These are phyloP conservation scores for Ypsolopha sequella DNA, from an alignment of 2,888 invertebrate species.

Conservation along the genomic window DNA sequence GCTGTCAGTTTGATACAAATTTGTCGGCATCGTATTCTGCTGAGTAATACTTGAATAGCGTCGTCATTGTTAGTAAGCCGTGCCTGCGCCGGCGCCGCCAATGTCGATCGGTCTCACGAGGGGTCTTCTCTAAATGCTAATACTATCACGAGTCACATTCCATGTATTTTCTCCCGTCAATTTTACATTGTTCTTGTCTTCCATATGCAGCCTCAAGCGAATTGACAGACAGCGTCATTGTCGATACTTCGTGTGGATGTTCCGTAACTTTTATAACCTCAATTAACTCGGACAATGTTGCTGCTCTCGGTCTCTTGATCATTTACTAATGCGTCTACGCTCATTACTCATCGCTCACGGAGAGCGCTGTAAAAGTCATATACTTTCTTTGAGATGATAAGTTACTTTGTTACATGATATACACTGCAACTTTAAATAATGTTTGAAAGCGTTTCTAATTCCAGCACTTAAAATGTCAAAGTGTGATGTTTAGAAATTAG, in stretches of 20 bases:
- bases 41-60: slow-evolving; percentile 10
- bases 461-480: slow-evolving; percentile 22
- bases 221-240: slow-evolving; percentile 54
- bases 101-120: slow-evolving; percentile 1
- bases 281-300: slow-evolving; percentile 44
- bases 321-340: slow-evolving; percentile 44
- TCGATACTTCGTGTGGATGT: slow-evolving; percentile 38
- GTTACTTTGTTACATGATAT: slow-evolving; percentile 26
- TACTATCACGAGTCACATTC: slow-evolving; percentile 25
- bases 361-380: slow-evolving; percentile 38
- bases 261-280: slow-evolving; percentile 41
- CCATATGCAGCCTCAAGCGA: slow-evolving; percentile 24
- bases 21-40: slow-evolving; percentile 7
- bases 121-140: slow-evolving; percentile 14
- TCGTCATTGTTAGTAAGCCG: slow-evolving; percentile 6
- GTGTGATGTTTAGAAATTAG: slow-evolving; percentile 14
- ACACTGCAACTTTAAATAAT: slow-evolving; percentile 31
- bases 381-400: slow-evolving; percentile 46
- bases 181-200: slow-evolving; percentile 33
- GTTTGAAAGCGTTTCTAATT: slow-evolving; percentile 25
- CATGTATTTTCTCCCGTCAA: slow-evolving; percentile 34
- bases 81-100: not conserved
- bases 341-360: slow-evolving; percentile 50
- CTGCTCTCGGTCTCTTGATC: slow-evolving; percentile 45
- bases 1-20: slow-evolving; percentile 3